Conservation (phyloP, 1,140 invertebrate genomes). For the Calephelis virginiensis region DNA sequence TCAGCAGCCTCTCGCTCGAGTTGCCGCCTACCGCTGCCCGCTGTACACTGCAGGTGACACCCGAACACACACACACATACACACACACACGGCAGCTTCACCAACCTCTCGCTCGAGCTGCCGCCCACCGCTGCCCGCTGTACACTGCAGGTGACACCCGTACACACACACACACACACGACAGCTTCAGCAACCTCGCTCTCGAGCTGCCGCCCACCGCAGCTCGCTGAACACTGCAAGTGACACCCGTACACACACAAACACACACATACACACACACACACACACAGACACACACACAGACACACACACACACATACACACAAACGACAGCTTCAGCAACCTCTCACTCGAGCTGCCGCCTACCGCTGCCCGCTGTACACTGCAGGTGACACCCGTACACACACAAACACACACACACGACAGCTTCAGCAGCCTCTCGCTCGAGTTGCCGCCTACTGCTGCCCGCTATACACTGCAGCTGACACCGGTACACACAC, state of each 20-base stretch:
- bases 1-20: slow-evolving; percentile 92
- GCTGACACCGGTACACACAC: slow-evolving; percentile 62
- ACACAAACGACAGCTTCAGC: slow-evolving; percentile 86
- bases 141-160: slow-evolving; percentile 80
- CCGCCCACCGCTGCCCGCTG: slow-evolving; percentile 82
- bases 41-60: slow-evolving; percentile 83
- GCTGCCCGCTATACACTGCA: slow-evolving; percentile 83
- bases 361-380: slow-evolving; percentile 81
- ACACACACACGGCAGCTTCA: slow-evolving; percentile 93
- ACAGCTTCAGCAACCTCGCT: slow-evolving; percentile 93
- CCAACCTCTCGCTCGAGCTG: slow-evolving; percentile 91
- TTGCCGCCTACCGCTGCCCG: slow-evolving; percentile 82
- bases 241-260: slow-evolving; percentile 46
- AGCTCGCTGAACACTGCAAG: slow-evolving; percentile 83
- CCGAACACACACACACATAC: slow-evolving; percentile 4
- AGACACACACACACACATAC: too few relatives aligned
- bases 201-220: slow-evolving; percentile 85
- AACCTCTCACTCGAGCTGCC: slow-evolving; percentile 92
- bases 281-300: too few relatives aligned
- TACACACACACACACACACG: slow-evolving; percentile 47
- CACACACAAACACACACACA: slow-evolving; percentile 80
- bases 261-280: slow-evolving; percentile 56
- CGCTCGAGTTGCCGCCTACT: slow-evolving; percentile 87
- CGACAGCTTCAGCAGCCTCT: slow-evolving; percentile 93
- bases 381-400: slow-evolving; percentile 79